These are phyloP conservation scores for Dorcus parallelipipedus DNA, from an alignment of 2,888 invertebrate genomes.

Conservation along the genomic window DNA sequence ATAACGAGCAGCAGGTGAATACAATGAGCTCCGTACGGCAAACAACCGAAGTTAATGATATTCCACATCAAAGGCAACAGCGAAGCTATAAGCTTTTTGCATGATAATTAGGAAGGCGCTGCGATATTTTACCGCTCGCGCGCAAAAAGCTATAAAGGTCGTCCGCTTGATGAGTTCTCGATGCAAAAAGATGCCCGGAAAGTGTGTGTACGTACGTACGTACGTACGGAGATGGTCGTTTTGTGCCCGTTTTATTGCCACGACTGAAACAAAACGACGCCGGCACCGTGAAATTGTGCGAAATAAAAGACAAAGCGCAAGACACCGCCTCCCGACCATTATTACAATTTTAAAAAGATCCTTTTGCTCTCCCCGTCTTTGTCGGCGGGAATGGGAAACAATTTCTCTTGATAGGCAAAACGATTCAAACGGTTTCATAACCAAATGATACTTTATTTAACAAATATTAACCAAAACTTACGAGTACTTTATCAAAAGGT, in stretches of 20 bases:
- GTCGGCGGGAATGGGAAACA: not conserved
- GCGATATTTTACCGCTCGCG: conserved; percentile 4
- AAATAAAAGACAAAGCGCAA: conserved; percentile 17
- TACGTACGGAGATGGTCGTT: conserved; percentile 13
- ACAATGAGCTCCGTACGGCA: not conserved
- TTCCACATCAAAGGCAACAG: conserved; percentile 12
- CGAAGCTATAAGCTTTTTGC: not conserved
- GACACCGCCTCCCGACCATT: conserved; percentile 12
- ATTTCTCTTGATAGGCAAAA: no score
- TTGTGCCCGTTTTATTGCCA: not conserved
- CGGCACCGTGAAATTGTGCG: conserved; percentile 18
- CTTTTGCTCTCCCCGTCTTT: not conserved
- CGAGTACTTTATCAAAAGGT: no score
- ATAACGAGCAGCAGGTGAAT: not conserved
- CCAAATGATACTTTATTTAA: no score
- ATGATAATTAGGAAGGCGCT: conserved; percentile 7
- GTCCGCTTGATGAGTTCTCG: not conserved
- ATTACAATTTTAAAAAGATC: conserved; percentile 5
- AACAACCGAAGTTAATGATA: conserved; percentile 1
- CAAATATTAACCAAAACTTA: no score
- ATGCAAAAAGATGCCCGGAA: not conserved
- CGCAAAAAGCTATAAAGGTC: conserved; percentile 11
- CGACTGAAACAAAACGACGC: conserved; percentile 17
- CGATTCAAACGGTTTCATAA: no score
- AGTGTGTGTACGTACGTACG: not conserved